phyloP scores from a whole-genome alignment of 2,888 invertebrate species.

The Ephialtes manifestator region DNA sequence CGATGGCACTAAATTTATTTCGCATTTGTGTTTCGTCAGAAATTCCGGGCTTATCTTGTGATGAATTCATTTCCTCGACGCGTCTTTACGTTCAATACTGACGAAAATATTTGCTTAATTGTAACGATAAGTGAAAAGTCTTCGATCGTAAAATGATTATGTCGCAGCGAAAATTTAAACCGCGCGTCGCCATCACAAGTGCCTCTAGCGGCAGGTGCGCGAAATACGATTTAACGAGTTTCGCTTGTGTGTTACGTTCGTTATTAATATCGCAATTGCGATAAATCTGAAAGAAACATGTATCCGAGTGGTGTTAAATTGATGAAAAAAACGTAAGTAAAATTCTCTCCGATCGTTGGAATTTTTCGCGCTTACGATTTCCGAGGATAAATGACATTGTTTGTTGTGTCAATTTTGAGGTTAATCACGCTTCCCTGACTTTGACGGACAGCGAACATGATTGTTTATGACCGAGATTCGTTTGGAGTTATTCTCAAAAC shows the following conservation, averaged over 20 bases:
- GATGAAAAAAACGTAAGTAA: slow-evolving; percentile 77
- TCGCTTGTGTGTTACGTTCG: slow-evolving; percentile 36
- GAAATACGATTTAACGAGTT: slow-evolving; percentile 7
- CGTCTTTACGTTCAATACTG: neutral
- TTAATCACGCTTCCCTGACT: slow-evolving; percentile 13
- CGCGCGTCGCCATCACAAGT: neutral
- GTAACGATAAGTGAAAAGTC: neutral
- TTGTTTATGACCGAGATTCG: neutral
- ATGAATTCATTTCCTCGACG: neutral
- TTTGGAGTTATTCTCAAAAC: neutral
- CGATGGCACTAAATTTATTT: slow-evolving; percentile 30
- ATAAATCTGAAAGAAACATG: slow-evolving; percentile 66
- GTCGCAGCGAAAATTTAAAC: neutral
- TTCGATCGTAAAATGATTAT: neutral
- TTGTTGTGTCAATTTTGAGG: slow-evolving; percentile 36
- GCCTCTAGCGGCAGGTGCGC: neutral
- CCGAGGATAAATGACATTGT: neutral
- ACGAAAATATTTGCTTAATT: neutral
- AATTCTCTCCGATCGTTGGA: neutral
- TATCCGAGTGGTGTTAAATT: slow-evolving; percentile 73
- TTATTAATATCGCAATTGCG: slow-evolving; percentile 5
- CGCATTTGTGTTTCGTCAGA: neutral
- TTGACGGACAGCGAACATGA: neutral
- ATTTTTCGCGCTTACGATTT: neutral
- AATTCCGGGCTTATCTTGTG: neutral